Evolutionary conservation across 1,140 invertebrate genomes (phyloP).

Genomic region (Drosophila baimaii): DNA sequence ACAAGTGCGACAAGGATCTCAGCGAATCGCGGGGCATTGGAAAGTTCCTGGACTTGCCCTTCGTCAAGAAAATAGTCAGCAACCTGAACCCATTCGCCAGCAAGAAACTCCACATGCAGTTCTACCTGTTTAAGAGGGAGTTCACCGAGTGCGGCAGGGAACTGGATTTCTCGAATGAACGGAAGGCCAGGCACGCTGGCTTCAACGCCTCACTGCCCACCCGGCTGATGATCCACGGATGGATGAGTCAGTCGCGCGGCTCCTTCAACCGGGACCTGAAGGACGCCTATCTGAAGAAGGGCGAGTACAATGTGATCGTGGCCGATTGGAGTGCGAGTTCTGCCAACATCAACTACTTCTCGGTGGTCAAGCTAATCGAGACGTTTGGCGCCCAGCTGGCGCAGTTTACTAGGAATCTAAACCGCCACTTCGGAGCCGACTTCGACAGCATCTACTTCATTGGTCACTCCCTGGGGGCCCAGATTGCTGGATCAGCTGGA

Average conservation of each 20-base stretch:
- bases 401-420: constrained; percentile 71
- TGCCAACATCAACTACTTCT: constrained; percentile 85
- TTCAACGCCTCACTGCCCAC: constrained; percentile 75
- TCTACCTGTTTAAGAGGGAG: constrained; percentile 70
- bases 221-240: constrained; percentile 78
- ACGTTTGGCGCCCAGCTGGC: constrained; percentile 78
- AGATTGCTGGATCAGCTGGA: constrained; percentile 91
- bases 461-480: constrained; percentile 93
- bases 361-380: constrained; percentile 85
- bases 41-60: constrained; percentile 65
- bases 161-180: constrained; percentile 44
- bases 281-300: constrained; percentile 85
- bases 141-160: constrained; percentile 69
- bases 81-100: constrained; percentile 70
- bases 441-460: constrained; percentile 88
- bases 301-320: constrained; percentile 87
- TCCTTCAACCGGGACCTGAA: constrained; percentile 81
- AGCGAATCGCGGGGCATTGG: constrained; percentile 56
- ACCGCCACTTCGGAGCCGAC: constrained; percentile 47
- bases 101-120: constrained; percentile 63
- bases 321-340: constrained; percentile 88
- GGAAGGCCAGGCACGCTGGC: constrained; percentile 36
- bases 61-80: constrained; percentile 68
- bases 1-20: constrained; percentile 75
- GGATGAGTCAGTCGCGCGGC: constrained; percentile 81